phyloP scores from a whole-genome alignment of 2,797 vertebrate genomes.

The Paguma larvata region DNA sequence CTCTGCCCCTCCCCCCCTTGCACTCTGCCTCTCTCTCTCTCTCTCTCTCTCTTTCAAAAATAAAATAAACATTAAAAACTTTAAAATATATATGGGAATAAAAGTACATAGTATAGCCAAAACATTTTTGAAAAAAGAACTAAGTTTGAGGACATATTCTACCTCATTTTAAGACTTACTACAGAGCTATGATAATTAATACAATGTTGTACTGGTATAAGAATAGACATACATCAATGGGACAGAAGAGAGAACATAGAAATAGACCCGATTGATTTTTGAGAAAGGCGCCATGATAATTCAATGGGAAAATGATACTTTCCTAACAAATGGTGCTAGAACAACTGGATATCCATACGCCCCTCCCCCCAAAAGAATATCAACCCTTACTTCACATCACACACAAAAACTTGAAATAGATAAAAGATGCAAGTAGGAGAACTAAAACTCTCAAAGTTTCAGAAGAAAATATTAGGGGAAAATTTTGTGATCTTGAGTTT shows the following conservation, averaged over 20 bases:
- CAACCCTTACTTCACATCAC: neutral
- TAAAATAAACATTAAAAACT: too few relatives aligned
- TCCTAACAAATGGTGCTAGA: neutral
- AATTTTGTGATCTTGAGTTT: neutral
- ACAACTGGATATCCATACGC: neutral
- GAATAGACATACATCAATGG: neutral
- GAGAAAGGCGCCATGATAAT: neutral
- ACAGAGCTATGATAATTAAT: neutral
- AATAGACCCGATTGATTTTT: conserved; percentile 29
- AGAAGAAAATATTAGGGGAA: neutral
- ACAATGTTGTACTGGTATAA: neutral
- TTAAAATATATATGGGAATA: neutral
- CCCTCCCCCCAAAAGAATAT: neutral
- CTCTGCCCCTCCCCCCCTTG: too few relatives aligned
- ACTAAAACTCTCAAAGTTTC: neutral
- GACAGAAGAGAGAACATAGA: neutral
- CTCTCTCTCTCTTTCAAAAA: too few relatives aligned
- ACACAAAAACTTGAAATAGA: neutral
- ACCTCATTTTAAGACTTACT: neutral
- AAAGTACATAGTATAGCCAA: neutral
- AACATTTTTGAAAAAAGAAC: neutral
- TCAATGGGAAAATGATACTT: neutral
- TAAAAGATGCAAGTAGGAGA: neutral
- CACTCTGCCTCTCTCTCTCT: too few relatives aligned
- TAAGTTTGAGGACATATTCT: neutral